phyloP scores from a whole-genome alignment of 1,140 invertebrate genomes.

The Epicauta chinensis region DNA sequence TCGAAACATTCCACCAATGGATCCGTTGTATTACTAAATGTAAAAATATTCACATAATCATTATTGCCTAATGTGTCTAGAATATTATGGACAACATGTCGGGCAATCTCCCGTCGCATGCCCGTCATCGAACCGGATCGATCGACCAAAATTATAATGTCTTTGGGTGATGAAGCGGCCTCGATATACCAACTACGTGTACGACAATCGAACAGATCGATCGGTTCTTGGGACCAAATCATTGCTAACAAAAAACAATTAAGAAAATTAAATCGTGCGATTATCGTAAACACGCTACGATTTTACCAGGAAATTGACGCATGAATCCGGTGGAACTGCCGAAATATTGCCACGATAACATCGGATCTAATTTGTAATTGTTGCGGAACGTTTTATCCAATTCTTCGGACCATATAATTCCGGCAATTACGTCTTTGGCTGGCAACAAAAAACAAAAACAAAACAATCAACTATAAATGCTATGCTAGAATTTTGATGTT shows the following conservation, averaged over 20 bases:
- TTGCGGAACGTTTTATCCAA: conserved; percentile 81
- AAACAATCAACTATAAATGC: not conserved
- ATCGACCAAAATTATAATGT: conserved; percentile 86
- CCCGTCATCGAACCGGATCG: conserved; percentile 91
- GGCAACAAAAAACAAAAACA: too few relatives aligned
- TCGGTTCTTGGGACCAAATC: conserved; percentile 43
- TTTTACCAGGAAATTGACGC: conserved; percentile 88
- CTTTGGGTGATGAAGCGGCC: conserved; percentile 85
- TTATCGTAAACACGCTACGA: too few relatives aligned
- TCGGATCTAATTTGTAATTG: conserved; percentile 82
- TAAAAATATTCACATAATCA: conserved; percentile 87
- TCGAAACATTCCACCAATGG: conserved; percentile 83
- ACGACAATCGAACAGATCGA: conserved; percentile 74
- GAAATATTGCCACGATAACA: conserved; percentile 95
- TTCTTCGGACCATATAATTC: conserved; percentile 75
- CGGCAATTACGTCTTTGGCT: conserved; percentile 60
- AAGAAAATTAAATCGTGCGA: too few relatives aligned
- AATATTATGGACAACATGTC: conserved; percentile 79
- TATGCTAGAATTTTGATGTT: not conserved
- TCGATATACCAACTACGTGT: conserved; percentile 87
- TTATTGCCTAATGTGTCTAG: conserved; percentile 90
- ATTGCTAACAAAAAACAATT: conserved; percentile 31
- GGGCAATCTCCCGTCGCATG: conserved; percentile 76
- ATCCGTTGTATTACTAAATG: conserved; percentile 52
- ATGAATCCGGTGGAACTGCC: conserved; percentile 93